phyloP scores from a whole-genome alignment of 2,797 vertebrate genomes.

The Falco columbarius region DNA sequence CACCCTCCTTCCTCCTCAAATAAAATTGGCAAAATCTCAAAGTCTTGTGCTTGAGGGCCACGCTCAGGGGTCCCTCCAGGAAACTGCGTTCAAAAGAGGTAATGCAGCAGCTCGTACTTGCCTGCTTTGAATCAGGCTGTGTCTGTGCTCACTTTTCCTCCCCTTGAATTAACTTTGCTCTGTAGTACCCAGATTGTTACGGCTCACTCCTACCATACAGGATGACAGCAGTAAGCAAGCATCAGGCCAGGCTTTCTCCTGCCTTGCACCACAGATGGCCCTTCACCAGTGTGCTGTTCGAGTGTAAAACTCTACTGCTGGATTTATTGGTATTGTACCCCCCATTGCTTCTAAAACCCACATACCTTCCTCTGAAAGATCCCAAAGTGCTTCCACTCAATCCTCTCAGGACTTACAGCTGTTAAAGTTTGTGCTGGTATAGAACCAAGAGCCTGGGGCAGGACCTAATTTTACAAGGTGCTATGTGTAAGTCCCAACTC shows the following conservation, averaged over 20 bases:
- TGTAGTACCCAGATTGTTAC: neutral
- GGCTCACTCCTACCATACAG: neutral
- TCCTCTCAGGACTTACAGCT: neutral
- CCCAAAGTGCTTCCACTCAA: neutral
- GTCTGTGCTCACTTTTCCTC: neutral
- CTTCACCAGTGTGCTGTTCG: rapidly evolving
- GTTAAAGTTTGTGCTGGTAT: neutral
- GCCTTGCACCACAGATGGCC: neutral
- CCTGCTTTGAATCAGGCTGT: neutral
- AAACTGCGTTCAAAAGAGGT: conserved; percentile 22
- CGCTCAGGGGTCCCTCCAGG: conserved; percentile 21
- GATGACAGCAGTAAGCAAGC: neutral
- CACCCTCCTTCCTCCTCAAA: neutral
- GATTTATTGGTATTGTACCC: neutral
- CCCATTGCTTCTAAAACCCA: neutral
- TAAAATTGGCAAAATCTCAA: conserved; percentile 32
- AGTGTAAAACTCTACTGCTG: neutral
- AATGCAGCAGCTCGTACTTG: neutral
- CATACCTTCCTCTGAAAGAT: neutral
- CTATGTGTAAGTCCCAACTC: neutral
- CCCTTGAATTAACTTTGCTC: neutral
- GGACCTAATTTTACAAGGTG: neutral
- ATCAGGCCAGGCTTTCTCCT: neutral
- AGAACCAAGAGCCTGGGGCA: neutral
- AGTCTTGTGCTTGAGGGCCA: neutral